phyloP scores from a whole-genome alignment of 2,113 vertebrate species.

The Leptobrachium leishanense region DNA sequence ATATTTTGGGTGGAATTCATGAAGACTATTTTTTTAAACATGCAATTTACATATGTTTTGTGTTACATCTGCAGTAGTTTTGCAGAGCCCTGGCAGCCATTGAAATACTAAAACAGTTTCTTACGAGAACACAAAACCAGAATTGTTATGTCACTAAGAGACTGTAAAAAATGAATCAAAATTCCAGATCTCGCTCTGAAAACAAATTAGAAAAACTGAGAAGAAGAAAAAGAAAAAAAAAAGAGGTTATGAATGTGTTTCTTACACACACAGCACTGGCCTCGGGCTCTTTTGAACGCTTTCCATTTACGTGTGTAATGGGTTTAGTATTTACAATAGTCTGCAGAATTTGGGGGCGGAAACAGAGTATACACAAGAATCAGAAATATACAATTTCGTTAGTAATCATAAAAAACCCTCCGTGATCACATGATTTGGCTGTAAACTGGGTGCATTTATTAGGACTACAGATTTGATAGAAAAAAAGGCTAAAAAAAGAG shows the following conservation, averaged over 20 bases:
- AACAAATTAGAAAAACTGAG: slow-evolving; percentile 3
- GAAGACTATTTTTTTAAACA: background rate
- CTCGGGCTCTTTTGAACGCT: background rate
- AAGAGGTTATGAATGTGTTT: background rate
- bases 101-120: background rate
- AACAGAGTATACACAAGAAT: background rate
- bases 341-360: background rate
- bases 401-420: too few relatives aligned
- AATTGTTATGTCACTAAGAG: slow-evolving; percentile 1
- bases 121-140: background rate
- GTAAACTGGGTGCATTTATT: too few relatives aligned
- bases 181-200: background rate
- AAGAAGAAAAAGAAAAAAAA: too few relatives aligned
- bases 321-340: background rate
- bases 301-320: background rate
- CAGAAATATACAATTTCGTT: too few relatives aligned
- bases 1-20: background rate
- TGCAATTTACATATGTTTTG: background rate
- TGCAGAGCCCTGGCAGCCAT: background rate
- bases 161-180: background rate
- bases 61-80: background rate
- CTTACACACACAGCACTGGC: background rate
- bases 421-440: too few relatives aligned
- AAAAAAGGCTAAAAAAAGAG: too few relatives aligned
- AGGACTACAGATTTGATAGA: too few relatives aligned